phyloP scores from a whole-genome alignment of 2,888 invertebrate species.

The Macrophya alboannulata region DNA sequence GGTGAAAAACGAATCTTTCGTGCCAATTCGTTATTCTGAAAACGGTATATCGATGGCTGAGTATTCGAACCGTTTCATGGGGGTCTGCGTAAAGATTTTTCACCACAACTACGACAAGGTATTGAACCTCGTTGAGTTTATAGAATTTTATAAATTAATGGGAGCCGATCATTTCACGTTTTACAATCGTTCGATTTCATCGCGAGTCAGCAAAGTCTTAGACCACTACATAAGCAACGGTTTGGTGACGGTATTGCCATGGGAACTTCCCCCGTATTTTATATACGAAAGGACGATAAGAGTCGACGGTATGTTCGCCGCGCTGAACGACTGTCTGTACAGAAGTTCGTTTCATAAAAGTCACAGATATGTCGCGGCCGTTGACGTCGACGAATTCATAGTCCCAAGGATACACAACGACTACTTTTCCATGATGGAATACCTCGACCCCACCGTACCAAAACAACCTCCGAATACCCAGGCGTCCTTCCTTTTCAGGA shows the following conservation, averaged over 20 bases:
- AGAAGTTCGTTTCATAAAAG: conserved; percentile 73
- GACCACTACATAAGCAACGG: conserved; percentile 74
- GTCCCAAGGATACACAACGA: conserved; percentile 70
- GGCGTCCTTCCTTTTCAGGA: conserved; percentile 80
- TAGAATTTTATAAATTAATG: conserved; percentile 80
- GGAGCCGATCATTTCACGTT: conserved; percentile 81
- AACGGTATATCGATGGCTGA: conserved; percentile 40
- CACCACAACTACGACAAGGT: conserved; percentile 79
- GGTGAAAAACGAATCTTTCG: conserved; percentile 58
- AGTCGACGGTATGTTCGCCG: conserved; percentile 76
- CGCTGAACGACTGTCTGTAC: conserved; percentile 75
- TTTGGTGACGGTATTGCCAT: conserved; percentile 77
- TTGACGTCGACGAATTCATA: conserved; percentile 76
- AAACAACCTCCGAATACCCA: conserved; percentile 61
- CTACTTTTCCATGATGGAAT: conserved; percentile 73
- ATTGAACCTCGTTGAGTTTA: conserved; percentile 80
- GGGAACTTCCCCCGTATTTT: conserved; percentile 75
- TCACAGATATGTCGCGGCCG: conserved; percentile 68
- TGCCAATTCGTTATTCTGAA: conserved; percentile 62
- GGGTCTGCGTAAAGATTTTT: conserved; percentile 79
- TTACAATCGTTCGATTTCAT: conserved; percentile 78
- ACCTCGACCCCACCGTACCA: conserved; percentile 60
- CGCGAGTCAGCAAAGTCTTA: conserved; percentile 76
- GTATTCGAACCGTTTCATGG: conserved; percentile 66
- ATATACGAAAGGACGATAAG: conserved; percentile 77